Base-by-base conservation (phyloP, 2,797 vertebrate species). In the Macrochelys suwanniensis region DNA sequence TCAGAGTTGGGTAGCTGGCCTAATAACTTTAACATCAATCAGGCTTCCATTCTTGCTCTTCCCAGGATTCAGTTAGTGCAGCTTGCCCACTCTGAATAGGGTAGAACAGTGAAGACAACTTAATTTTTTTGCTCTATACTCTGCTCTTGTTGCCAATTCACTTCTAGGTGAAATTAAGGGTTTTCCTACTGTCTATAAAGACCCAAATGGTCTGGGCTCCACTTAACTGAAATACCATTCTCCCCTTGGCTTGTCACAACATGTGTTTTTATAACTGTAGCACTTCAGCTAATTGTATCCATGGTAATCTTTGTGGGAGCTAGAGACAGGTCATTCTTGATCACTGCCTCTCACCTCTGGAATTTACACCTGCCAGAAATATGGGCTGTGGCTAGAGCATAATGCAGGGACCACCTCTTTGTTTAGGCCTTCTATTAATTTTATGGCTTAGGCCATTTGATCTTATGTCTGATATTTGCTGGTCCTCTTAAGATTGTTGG, bases 241-340 rank as follows among this genome's bases (percentile, higher is more conserved):
- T 7, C 76, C 19, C 53, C 86, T 0, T 47, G 83, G 42, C 1
- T 0, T 89, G 88, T 87, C 21, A 42, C 37, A 71, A 42, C 8
- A 68, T 6, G 3, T 11, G 21, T 71, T 65, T 61, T 71, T 71
- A 71, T 71, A 71, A 37, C 21, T 4, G 21, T 37, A 42, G 10
- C 19, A 71, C 68, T 71, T 21, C 10, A 23, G 33, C 68, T 71
- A 71, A 71, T 42, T 37, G 10, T 12, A 71, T 11, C 5, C 3
- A 10, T 11, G 10, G n/a, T 71, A 71, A 71, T 5, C 68, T 71
- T 71, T 68, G n/a, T 71, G 37, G 68, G 37, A 25, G 11, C 37
- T n/a, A 71, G n/a, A 71, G 68, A 42, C 68, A 42, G 21, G 25
- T 87, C n/a, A 51, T 87, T 96, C 91, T 92, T 90, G 71, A n/a